phyloP scores from a whole-genome alignment of 2,797 vertebrate species.

The Eulemur mongoz region DNA sequence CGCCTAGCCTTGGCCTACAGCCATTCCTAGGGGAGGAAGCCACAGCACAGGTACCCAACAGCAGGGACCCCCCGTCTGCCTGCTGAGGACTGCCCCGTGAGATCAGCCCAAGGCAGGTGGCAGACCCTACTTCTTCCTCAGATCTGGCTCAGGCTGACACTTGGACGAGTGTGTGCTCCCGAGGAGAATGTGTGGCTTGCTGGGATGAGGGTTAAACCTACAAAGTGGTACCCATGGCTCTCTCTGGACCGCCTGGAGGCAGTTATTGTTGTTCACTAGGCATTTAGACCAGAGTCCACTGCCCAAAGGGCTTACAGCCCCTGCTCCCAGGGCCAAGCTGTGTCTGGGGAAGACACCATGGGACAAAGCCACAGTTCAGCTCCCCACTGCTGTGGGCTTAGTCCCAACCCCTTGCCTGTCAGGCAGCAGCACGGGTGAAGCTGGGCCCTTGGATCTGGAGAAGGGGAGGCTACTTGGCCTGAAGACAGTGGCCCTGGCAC shows the following conservation, averaged over 20 bases:
- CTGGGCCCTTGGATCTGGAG: not conserved
- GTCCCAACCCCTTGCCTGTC: not conserved
- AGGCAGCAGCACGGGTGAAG: not conserved
- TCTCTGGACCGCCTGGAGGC: not conserved
- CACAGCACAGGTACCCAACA: not conserved
- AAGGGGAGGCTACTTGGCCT: rapidly evolving
- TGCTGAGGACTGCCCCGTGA: not conserved
- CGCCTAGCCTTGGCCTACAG: not conserved
- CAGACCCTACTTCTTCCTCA: not conserved
- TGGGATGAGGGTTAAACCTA: not conserved
- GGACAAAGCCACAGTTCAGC: not conserved
- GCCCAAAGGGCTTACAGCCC: not conserved
- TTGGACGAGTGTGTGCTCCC: not conserved
- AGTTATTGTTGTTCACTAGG: not conserved
- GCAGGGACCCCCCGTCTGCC: not conserved
- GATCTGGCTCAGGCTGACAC: not conserved
- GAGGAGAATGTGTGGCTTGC: not conserved
- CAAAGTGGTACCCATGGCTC: not conserved
- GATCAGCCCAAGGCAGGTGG: not conserved
- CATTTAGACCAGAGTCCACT: not conserved
- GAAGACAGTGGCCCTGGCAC: not conserved
- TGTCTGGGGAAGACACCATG: not conserved
- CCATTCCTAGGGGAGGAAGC: not conserved
- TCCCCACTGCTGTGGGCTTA: not conserved
- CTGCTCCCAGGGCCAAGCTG: not conserved